These are phyloP conservation scores for Amia ocellicauda DNA, from an alignment of 2,113 vertebrate species.

Conservation along the genomic window DNA sequence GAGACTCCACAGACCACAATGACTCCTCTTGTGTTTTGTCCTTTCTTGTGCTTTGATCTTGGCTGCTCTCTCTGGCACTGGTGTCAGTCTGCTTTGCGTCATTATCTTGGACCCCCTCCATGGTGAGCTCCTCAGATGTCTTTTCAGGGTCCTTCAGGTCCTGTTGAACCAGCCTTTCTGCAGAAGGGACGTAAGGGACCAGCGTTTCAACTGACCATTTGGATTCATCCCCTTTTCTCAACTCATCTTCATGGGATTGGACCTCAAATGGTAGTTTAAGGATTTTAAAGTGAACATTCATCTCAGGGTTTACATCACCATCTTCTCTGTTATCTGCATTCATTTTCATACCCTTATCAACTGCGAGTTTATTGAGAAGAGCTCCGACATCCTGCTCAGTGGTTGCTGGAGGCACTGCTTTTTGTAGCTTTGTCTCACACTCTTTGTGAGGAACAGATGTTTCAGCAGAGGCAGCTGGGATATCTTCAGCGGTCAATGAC, in stretches of 20 bases:
- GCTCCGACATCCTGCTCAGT: not conserved
- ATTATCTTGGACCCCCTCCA: slow-evolving; percentile 11
- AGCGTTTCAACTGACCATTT: slow-evolving; percentile 61
- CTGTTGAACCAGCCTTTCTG: slow-evolving; percentile 36
- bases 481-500: slow-evolving; percentile 9
- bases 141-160: slow-evolving; percentile 18
- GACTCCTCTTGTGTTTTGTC: slow-evolving; percentile 41
- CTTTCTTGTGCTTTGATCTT: not conserved
- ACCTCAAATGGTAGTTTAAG: slow-evolving; percentile 48
- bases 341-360: slow-evolving; percentile 10
- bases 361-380: slow-evolving; percentile 4
- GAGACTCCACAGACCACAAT: slow-evolving; percentile 44
- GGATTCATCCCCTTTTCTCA: slow-evolving; percentile 50
- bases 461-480: not conserved
- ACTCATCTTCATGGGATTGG: slow-evolving; percentile 48
- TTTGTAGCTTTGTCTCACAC: not conserved
- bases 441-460: not conserved
- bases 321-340: not conserved
- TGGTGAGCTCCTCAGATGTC: slow-evolving; percentile 15
- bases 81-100: not conserved
- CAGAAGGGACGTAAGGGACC: slow-evolving; percentile 35
- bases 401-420: not conserved
- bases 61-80: slow-evolving; percentile 3
- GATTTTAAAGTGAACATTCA: slow-evolving; percentile 41
- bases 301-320: not conserved